phyloP scores from a whole-genome alignment of 1,140 invertebrate species.

The Drosophila nikananu region DNA sequence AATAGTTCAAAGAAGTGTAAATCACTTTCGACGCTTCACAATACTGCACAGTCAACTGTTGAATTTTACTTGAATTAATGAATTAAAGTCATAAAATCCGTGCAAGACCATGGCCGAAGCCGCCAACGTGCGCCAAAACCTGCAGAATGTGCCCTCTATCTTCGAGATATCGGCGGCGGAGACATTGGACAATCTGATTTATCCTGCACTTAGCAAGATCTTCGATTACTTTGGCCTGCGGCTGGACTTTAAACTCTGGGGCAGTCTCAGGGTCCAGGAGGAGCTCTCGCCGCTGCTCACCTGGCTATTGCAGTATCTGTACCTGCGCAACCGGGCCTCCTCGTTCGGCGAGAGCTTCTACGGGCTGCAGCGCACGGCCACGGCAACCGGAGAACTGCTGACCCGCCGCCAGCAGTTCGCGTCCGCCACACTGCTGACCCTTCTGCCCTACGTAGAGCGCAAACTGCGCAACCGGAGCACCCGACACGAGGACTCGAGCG shows the following conservation, averaged over 20 bases:
- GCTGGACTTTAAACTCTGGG: constrained; percentile 81
- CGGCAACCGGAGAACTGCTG: constrained; percentile 56
- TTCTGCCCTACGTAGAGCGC: constrained; percentile 72
- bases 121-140: constrained; percentile 79
- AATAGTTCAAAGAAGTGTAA: too few species aligned
- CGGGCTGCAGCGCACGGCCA: constrained; percentile 73
- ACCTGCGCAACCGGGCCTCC: constrained; percentile 72
- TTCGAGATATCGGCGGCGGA: constrained; percentile 82
- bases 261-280: constrained; percentile 58
- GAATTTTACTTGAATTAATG: constrained; percentile 12
- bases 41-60: constrained; percentile 31
- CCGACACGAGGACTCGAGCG: constrained; percentile 53
- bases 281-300: constrained; percentile 75
- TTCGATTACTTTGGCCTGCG: constrained; percentile 76
- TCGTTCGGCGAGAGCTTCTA: constrained; percentile 83
- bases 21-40: not conserved
- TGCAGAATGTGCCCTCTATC: constrained; percentile 80
- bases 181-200: constrained; percentile 79
- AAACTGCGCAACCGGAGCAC: constrained; percentile 61
- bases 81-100: constrained; percentile 1
- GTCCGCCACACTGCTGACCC: constrained; percentile 67
- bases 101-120: constrained; percentile 59
- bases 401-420: constrained; percentile 58
- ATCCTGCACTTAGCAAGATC: constrained; percentile 81
- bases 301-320: constrained; percentile 76